Percentiles rank a stretch among this genome's conserved stretches.
Evolutionary conservation across 2,113 vertebrate genomes (phyloP).

Genomic region (Cebidichthys violaceus): DNA sequence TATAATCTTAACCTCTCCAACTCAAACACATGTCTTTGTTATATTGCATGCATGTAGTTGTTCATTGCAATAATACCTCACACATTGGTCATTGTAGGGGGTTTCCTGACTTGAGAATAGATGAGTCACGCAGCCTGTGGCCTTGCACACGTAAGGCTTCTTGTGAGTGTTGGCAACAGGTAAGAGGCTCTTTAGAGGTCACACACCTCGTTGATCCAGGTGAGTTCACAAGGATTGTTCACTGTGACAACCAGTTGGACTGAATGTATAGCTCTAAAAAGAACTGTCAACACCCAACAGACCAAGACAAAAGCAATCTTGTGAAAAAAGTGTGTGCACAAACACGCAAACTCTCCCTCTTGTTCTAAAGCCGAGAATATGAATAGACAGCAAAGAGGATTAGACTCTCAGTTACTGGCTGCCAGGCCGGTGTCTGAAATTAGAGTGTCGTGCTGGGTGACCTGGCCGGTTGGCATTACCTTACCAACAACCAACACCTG

Average conservation of each 20-base stretch:
- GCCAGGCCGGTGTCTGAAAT: constrained; percentile 62
- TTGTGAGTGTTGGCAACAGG: constrained; percentile 8
- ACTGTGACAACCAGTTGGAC: not conserved
- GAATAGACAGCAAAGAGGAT: constrained; percentile 72
- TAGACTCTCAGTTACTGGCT: constrained; percentile 51
- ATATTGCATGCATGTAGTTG: not conserved
- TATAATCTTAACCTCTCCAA: not conserved
- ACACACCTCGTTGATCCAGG: constrained; percentile 23
- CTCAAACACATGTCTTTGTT: not conserved
- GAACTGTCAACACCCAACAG: not conserved
- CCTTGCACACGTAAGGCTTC: constrained; percentile 14
- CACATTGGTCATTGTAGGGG: not conserved
- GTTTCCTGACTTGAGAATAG: constrained; percentile 13
- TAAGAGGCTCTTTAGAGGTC: constrained; percentile 24
- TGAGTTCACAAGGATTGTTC: constrained; percentile 1
- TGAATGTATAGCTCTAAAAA: not conserved
- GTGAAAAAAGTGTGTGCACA: not conserved
- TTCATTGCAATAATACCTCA: not conserved
- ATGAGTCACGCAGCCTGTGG: constrained; percentile 2
- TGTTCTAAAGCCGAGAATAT: constrained; percentile 40
- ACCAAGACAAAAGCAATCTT: not conserved
- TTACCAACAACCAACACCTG: constrained; percentile 38
- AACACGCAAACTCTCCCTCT: constrained; percentile 4
- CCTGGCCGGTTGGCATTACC: constrained; percentile 47
- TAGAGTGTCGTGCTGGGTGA: constrained; percentile 44